Evolutionary conservation across 1,140 invertebrate genomes (phyloP).

Genomic region (Oreohelix idahoensis): DNA sequence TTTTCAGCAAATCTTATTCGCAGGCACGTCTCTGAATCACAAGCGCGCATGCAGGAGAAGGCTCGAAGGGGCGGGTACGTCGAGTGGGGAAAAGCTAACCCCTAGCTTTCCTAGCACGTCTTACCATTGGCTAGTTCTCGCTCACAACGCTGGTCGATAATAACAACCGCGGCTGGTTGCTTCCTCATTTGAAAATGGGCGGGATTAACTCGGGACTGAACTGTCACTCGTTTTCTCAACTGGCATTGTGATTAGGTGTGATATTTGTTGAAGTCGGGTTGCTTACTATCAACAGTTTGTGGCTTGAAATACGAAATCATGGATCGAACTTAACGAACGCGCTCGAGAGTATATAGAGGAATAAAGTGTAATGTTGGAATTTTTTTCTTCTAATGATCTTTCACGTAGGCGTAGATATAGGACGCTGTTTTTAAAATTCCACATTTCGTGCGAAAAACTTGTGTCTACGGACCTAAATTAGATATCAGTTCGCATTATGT

Average conservation of each 20-base stretch:
- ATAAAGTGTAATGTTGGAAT: no score
- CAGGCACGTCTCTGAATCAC: background rate
- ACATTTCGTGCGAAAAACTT: no score
- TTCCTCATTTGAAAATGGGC: background rate
- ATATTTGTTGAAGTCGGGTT: background rate
- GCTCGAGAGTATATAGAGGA: no score
- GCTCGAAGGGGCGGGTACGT: background rate
- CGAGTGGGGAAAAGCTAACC: background rate
- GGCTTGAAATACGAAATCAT: background rate
- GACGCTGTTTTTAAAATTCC: no score
- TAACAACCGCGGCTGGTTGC: background rate
- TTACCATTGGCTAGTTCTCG: background rate
- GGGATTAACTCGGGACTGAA: background rate
- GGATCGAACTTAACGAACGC: no score
- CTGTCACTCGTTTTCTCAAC: background rate
- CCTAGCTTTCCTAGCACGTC: background rate
- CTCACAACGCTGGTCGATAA: background rate
- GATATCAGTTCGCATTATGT: no score
- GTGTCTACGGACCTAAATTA: no score
- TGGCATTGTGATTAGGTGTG: background rate
- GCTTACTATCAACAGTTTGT: background rate
- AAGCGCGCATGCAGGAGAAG: background rate
- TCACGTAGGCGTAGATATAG: no score
- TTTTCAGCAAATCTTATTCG: background rate
- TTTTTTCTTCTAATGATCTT: no score